These are phyloP conservation scores for Corynorhinus townsendii DNA, from an alignment of 2,113 vertebrate genomes.

Conservation along the genomic window DNA sequence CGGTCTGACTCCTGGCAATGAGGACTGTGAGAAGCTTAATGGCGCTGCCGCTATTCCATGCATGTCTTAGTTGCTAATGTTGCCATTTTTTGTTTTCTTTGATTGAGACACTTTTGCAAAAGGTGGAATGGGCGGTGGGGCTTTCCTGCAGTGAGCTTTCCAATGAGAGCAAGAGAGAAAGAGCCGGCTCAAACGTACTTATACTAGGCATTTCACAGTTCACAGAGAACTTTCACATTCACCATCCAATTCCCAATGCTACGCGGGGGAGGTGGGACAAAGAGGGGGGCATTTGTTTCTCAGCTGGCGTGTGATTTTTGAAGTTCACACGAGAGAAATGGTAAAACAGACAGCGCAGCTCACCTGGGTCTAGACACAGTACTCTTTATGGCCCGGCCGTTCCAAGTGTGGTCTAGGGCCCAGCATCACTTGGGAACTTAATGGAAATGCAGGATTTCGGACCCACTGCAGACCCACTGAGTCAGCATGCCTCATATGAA, in stretches of 20 bases:
- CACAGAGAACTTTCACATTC: not conserved
- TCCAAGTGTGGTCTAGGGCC: not conserved
- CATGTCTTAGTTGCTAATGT: conserved; percentile 42
- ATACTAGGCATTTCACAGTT: not conserved
- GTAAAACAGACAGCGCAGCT: not conserved
- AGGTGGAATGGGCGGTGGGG: not conserved
- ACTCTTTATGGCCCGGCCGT: no score
- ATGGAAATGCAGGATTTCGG: not conserved
- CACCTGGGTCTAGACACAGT: not conserved
- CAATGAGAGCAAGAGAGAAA: not conserved
- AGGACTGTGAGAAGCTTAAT: conserved; percentile 38
- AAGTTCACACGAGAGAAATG: not conserved
- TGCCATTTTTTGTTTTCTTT: conserved; percentile 43
- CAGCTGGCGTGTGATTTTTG: not conserved
- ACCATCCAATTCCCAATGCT: not conserved
- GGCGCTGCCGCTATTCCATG: not conserved
- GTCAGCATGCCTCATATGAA: not conserved
- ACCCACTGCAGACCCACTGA: not conserved
- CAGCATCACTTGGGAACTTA: not conserved
- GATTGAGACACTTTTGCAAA: conserved; percentile 10
- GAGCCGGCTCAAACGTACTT: no score
- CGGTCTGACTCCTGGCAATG: conserved; percentile 37
- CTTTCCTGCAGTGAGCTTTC: not conserved
- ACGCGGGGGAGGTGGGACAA: not conserved
- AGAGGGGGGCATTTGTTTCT: not conserved